Evolutionary conservation across 2,888 invertebrate species (phyloP).

Genomic region (Taphrorychus bicolor): DNA sequence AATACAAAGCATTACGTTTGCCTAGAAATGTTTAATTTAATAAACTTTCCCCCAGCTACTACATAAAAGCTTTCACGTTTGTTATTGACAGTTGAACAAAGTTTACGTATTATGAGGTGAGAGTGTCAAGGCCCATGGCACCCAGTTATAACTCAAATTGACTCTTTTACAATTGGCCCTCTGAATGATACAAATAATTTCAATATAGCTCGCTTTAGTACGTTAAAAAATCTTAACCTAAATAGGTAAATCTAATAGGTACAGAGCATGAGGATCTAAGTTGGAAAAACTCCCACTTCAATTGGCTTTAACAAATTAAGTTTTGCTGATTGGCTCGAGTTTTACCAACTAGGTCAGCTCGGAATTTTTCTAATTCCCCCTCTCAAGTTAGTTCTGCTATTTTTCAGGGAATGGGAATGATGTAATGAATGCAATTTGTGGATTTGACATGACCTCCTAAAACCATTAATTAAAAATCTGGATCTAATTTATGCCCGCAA

Average conservation of each 20-base stretch:
- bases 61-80: background rate
- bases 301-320: background rate
- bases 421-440: background rate
- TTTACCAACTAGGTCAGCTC: background rate
- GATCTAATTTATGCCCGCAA: background rate
- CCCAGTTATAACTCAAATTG: background rate
- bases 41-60: background rate
- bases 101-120: background rate
- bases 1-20: slow-evolving; percentile 2
- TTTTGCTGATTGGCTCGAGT: background rate
- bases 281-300: background rate
- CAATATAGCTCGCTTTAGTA: too few species aligned
- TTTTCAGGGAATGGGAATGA: background rate
- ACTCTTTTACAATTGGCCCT: too few species aligned
- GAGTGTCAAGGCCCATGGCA: background rate
- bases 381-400: background rate
- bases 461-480: background rate
- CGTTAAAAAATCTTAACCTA: background rate
- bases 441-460: background rate
- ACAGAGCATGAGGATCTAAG: background rate
- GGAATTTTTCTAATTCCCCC: background rate
- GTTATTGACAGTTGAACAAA: slow-evolving; percentile 7
- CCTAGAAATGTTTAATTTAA: slow-evolving; percentile 6
- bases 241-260: too few species aligned
- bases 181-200: too few species aligned